Conservation (phyloP, 2,797 vertebrate genomes). For the Scolopax bukidnonensis region DNA sequence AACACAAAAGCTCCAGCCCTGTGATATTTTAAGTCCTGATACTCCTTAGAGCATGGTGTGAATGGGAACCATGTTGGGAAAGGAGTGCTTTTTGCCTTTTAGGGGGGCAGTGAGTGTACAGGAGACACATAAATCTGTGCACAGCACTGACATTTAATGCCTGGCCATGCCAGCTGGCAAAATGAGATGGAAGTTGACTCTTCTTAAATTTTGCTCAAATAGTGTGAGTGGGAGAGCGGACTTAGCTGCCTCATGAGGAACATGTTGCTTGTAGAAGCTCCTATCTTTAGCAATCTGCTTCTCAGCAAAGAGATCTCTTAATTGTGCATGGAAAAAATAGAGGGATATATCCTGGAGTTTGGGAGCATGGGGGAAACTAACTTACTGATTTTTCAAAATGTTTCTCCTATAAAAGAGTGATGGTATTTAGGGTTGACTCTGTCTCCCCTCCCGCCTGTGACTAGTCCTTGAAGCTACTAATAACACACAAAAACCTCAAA, state of each 20-base stretch:
- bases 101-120: neutral
- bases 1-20: neutral
- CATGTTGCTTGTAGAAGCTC: neutral
- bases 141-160: neutral
- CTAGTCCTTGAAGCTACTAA: neutral
- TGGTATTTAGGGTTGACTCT: neutral
- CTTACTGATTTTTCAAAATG: neutral
- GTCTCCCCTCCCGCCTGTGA: neutral
- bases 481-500: neutral
- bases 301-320: neutral
- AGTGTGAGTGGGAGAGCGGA: neutral
- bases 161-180: neutral
- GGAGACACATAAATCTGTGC: rapidly evolving
- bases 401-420: neutral
- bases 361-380: neutral
- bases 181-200: neutral
- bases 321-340: neutral
- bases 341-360: neutral
- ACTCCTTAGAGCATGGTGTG: neutral
- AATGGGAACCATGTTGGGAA: neutral
- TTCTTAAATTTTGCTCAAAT: neutral
- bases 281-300: neutral
- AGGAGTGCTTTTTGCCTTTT: neutral
- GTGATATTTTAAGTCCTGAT: neutral
- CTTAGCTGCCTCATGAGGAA: neutral